Conservation (phyloP, 1,140 invertebrate species). For the Polyergus mexicanus region DNA sequence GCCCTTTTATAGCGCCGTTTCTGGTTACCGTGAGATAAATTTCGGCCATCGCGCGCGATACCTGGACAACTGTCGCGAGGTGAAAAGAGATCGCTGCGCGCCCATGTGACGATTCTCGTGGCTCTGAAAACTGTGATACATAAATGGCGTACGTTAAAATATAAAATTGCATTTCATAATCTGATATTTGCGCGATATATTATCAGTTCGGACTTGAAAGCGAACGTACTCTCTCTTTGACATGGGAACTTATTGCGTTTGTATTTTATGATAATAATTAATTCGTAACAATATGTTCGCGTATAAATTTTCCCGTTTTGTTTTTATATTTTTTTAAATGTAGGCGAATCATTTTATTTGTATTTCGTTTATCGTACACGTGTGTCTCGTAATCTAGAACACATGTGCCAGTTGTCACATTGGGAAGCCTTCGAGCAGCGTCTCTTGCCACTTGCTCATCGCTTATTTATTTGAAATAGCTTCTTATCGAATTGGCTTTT, state of each 20-base stretch:
- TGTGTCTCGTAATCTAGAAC: slow-evolving; percentile 14
- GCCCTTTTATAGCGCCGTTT: background rate
- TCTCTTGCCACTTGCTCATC: slow-evolving; percentile 29
- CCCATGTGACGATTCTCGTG: background rate
- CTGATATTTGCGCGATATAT: background rate
- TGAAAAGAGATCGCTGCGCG: background rate
- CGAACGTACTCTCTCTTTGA: background rate
- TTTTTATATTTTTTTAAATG: background rate
- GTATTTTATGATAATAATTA: background rate
- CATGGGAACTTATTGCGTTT: background rate
- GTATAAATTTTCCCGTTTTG: background rate
- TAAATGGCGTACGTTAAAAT: background rate
- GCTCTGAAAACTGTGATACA: background rate
- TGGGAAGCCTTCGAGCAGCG: background rate
- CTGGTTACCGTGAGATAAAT: slow-evolving; percentile 55
- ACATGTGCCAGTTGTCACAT: slow-evolving; percentile 18
- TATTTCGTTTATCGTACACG: too few relatives aligned
- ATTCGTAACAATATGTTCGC: background rate
- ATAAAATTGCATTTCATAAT: background rate
- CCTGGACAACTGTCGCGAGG: background rate
- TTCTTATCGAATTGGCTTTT: slow-evolving; percentile 1
- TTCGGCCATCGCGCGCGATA: slow-evolving; percentile 35
- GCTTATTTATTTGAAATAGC: slow-evolving; percentile 38
- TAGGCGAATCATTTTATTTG: background rate
- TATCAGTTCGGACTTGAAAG: background rate